Evolutionary conservation across 2,113 vertebrate genomes (phyloP), one percentile per base, ranked within the genome.

Genomic region (Anas platyrhynchos): DNA sequence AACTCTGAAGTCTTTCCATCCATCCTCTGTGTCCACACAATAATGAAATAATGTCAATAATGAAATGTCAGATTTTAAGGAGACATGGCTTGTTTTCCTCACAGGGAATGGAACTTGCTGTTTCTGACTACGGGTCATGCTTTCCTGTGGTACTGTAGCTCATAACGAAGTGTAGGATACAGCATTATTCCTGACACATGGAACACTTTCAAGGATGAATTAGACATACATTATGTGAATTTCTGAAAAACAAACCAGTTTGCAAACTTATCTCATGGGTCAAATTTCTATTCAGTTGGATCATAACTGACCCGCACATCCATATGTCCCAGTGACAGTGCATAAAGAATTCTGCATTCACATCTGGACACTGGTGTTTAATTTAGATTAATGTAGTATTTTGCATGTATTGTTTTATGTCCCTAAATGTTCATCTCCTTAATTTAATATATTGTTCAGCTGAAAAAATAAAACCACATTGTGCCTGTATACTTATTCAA

Each of bases 201-300:
- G 62, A 71, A 94, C 80, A 84, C 76, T 93, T 92, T 48, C 67
- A 55, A 59, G 94, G 43, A 85, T 95, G 4, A 95, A 92, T 94
- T 90, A 86, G 66, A 78, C 3, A 11, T 32, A 52, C 18, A 55
- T 55, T 83, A 77, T 10, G 23, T 54, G 83, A 62, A 82, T 65
- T 89, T 96, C 66, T n/a, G 61, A 65, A 84, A 96, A 94, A 10
- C 1, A 44, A 84, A 75, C 26, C 44, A 46, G 18, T 62, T 91
- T 85, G 32, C 54, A 79, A 77, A 46, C 81, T 89, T 43, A 73
- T 75, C 58, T 92, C 36, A 38, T 17, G 54, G 54, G 52, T 82
- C 36, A 74, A 44, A 56, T 80, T 89, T 91, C 84, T 86, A 54
- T 92, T 92, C 54, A 77, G 32, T 55, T 88, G 36, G 41, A 91